phyloP scores from a whole-genome alignment of 2,888 invertebrate genomes.

The Ethmia dodecea region DNA sequence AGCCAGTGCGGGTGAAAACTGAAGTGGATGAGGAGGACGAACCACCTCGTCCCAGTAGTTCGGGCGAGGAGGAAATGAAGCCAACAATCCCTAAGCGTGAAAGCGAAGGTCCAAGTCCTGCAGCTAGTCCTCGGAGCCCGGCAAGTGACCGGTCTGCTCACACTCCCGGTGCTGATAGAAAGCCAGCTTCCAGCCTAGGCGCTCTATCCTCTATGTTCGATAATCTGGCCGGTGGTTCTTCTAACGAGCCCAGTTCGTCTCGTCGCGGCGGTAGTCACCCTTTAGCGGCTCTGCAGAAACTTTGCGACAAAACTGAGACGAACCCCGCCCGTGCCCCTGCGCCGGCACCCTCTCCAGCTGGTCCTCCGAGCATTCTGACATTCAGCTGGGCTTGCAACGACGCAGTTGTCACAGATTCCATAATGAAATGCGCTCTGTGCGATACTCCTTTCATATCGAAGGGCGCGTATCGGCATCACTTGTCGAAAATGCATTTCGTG shows the following conservation, averaged over 20 bases:
- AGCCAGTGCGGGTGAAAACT: slow-evolving; percentile 79
- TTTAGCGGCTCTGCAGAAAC: slow-evolving; percentile 94
- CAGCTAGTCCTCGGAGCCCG: slow-evolving; percentile 84
- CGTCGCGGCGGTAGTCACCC: slow-evolving; percentile 90
- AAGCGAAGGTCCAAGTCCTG: slow-evolving; percentile 72
- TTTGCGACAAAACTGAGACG: slow-evolving; percentile 96
- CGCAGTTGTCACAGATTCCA: slow-evolving; percentile 91
- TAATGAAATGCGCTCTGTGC: slow-evolving; percentile 96
- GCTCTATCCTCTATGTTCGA: slow-evolving; percentile 95
- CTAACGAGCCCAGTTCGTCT: slow-evolving; percentile 72
- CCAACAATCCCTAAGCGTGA: slow-evolving; percentile 68
- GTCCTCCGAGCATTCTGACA: slow-evolving; percentile 90
- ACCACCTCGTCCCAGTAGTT: slow-evolving; percentile 59
- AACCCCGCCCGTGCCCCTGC: slow-evolving; percentile 78
- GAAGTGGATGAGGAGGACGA: slow-evolving; percentile 80
- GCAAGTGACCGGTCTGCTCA: slow-evolving; percentile 85
- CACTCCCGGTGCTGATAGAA: slow-evolving; percentile 83
- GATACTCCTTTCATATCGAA: slow-evolving; percentile 97
- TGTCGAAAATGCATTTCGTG: slow-evolving; percentile 97
- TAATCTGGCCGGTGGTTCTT: slow-evolving; percentile 81
- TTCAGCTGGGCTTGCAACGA: slow-evolving; percentile 97
- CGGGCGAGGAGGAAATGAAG: slow-evolving; percentile 56
- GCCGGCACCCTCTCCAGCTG: slow-evolving; percentile 77
- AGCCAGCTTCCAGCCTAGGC: slow-evolving; percentile 83
- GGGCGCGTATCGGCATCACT: slow-evolving; percentile 96